Evolutionary conservation across 2,113 vertebrate genomes (phyloP).

Genomic region (Laticauda colubrina): DNA sequence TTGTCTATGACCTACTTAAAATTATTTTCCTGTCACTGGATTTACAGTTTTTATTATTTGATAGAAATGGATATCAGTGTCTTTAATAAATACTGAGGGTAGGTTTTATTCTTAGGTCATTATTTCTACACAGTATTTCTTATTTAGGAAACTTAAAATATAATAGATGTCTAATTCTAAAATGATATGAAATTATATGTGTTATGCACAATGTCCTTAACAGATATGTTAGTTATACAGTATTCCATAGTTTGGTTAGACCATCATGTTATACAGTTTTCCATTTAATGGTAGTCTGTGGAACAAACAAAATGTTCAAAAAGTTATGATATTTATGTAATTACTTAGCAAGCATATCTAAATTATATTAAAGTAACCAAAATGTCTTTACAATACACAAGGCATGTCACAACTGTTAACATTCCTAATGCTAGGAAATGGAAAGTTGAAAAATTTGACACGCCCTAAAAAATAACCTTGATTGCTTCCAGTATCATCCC

Average conservation of each 20-base stretch:
- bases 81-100: not conserved
- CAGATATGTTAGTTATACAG: not conserved
- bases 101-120: constrained; percentile 5
- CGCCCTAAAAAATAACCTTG: not conserved
- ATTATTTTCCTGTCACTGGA: constrained; percentile 26
- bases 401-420: no score
- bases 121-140: not conserved
- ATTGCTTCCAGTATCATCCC: not conserved
- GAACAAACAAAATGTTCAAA: no score
- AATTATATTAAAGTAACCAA: no score
- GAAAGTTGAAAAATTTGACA: no score
- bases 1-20: not conserved
- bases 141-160: not conserved
- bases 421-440: no score
- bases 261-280: not conserved
- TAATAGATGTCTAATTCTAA: not conserved
- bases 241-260: not conserved
- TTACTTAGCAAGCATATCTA: no score
- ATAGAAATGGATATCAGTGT: not conserved
- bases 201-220: not conserved
- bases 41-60: constrained; percentile 3
- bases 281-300: not conserved
- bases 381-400: no score
- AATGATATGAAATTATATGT: not conserved
- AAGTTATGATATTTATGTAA: no score